Conservation (phyloP, 1,140 invertebrate genomes). For the Drosophila nasuta region DNA sequence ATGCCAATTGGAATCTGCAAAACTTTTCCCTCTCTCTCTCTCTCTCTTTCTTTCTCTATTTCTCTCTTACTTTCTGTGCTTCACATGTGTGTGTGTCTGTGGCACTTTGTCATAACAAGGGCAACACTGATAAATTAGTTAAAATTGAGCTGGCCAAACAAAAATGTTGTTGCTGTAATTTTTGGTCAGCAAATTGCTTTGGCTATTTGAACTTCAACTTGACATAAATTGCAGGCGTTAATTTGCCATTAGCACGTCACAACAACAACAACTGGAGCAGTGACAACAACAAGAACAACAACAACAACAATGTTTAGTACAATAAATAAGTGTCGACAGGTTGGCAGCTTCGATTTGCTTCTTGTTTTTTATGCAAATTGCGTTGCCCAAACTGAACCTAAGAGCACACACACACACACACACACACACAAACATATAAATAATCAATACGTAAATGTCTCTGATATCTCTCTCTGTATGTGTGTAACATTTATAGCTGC, state of each 20-base stretch:
- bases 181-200: conserved; percentile 22
- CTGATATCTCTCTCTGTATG: conserved; percentile 11
- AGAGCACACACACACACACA: conserved; percentile 6
- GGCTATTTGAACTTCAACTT: conserved; percentile 46
- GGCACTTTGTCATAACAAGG: not conserved
- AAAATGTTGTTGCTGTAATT: not conserved
- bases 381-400: conserved; percentile 27
- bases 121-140: conserved; percentile 1
- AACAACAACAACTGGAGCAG: conserved; percentile 3
- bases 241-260: conserved; percentile 49
- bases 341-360: conserved; percentile 48
- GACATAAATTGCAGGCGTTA: conserved; percentile 47
- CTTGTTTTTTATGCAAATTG: conserved; percentile 48
- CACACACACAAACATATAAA: conserved; percentile 25
- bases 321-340: conserved; percentile 43
- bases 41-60: not conserved
- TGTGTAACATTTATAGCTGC: conserved; percentile 49
- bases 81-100: not conserved
- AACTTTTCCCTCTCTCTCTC: not conserved
- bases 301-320: conserved; percentile 2
- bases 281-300: not conserved
- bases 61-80: not conserved
- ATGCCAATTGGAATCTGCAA: conserved; percentile 22
- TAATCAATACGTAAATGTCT: conserved; percentile 34
- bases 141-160: conserved; percentile 10